Conservation (phyloP, 1,140 invertebrate species). For the Heliconius hermathena region DNA sequence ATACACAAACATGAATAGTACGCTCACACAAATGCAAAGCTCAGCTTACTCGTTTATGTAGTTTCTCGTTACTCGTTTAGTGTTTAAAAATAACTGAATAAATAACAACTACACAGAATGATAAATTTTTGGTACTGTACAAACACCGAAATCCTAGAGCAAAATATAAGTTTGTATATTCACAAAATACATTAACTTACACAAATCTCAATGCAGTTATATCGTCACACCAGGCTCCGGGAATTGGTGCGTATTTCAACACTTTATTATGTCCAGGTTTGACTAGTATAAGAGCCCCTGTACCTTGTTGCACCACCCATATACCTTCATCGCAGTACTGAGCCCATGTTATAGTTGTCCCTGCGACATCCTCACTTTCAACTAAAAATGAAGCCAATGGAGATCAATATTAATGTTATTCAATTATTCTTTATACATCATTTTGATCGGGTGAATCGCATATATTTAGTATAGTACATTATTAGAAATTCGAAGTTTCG, state of each 20-base stretch:
- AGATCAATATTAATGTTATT: neutral
- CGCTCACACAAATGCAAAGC: too few species aligned
- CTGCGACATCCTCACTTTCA: constrained; percentile 63
- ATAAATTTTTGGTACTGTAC: too few species aligned
- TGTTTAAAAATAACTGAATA: too few species aligned
- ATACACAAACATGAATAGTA: too few species aligned
- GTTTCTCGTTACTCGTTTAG: too few species aligned
- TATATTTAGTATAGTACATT: too few species aligned
- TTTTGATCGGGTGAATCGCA: too few species aligned
- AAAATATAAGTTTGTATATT: neutral
- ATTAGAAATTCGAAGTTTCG: too few species aligned
- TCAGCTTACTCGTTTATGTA: too few species aligned
- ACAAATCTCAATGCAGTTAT: constrained; percentile 66
- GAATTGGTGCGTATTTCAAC: constrained; percentile 68
- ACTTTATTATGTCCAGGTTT: constrained; percentile 62
- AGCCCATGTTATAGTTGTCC: constrained; percentile 70
- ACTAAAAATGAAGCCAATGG: constrained; percentile 44
- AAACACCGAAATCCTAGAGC: too few species aligned
- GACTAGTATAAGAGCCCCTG: constrained; percentile 66
- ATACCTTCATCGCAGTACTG: constrained; percentile 66
- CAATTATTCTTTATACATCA: too few species aligned
- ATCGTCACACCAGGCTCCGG: constrained; percentile 68
- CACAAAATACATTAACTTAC: constrained; percentile 46
- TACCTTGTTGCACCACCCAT: constrained; percentile 68
- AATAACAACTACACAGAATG: too few species aligned